phyloP scores from a whole-genome alignment of 2,888 invertebrate species.

The Acanthosoma haemorrhoidale region DNA sequence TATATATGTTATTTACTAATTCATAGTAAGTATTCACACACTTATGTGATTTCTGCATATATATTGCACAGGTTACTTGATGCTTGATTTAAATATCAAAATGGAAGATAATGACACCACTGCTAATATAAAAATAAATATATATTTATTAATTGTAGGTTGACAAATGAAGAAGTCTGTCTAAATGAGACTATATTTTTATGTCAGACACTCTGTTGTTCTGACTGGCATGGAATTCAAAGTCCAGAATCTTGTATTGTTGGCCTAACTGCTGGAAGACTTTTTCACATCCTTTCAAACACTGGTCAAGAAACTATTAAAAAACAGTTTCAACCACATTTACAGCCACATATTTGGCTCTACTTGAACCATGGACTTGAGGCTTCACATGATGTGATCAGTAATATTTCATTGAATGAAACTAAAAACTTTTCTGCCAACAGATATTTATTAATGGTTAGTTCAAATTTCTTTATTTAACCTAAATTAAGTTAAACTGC shows the following conservation, averaged over 20 bases:
- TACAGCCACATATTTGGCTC: neutral
- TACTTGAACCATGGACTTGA: neutral
- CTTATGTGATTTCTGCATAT: neutral
- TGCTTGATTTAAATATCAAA: neutral
- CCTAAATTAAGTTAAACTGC: too few species aligned
- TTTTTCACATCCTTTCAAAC: slow-evolving; percentile 9
- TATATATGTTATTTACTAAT: too few species aligned
- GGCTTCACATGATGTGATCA: neutral
- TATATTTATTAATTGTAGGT: neutral
- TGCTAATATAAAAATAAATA: neutral
- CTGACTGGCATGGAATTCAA: neutral
- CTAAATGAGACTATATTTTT: neutral
- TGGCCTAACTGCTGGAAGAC: slow-evolving; percentile 6
- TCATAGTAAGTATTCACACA: too few species aligned
- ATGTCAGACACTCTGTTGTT: neutral
- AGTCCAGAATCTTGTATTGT: neutral
- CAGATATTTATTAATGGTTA: neutral
- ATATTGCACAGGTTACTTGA: neutral
- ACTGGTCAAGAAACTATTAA: neutral
- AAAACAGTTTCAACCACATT: neutral
- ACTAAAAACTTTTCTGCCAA: neutral
- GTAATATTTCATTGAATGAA: neutral
- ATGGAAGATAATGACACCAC: slow-evolving; percentile 1
- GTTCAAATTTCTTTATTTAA: too few species aligned
- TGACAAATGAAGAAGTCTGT: slow-evolving; percentile 23